Evolutionary conservation across 2,888 invertebrate genomes (phyloP).

Genomic region (Morpho helenor): DNA sequence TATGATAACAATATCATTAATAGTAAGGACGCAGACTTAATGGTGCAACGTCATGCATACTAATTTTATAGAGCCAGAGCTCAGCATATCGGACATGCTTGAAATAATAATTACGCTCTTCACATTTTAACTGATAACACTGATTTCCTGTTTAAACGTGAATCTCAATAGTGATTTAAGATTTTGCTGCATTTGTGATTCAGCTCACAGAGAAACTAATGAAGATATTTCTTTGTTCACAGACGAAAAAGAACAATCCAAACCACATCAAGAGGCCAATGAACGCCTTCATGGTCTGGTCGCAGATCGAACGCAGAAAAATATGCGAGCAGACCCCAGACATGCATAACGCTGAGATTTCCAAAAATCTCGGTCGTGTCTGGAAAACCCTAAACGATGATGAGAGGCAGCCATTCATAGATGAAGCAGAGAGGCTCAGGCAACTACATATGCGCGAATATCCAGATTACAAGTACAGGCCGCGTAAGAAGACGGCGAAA

Average conservation of each 20-base stretch:
- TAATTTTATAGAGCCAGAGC: conserved; percentile 58
- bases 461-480: conserved; percentile 97
- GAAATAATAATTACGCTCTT: conserved; percentile 68
- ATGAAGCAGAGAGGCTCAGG: conserved; percentile 94
- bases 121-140: conserved; percentile 69
- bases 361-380: conserved; percentile 92
- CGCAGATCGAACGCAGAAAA: conserved; percentile 97
- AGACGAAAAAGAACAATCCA: conserved; percentile 98
- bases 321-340: conserved; percentile 97
- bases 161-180: conserved; percentile 39
- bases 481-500: conserved; percentile 93
- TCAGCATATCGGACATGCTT: conserved; percentile 66
- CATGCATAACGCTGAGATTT: conserved; percentile 99
- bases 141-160: conserved; percentile 53
- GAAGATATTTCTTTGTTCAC: conserved; percentile 71
- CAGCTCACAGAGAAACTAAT: conserved; percentile 27
- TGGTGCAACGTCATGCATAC: conserved; percentile 71
- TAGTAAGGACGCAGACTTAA: conserved; percentile 76
- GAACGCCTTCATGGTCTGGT: conserved; percentile 99
- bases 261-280: conserved; percentile 99
- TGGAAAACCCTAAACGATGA: conserved; percentile 93
- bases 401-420: conserved; percentile 90
- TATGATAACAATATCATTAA: conserved; percentile 77
- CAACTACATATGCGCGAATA: conserved; percentile 96
- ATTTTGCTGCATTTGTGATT: conserved; percentile 29